Conservation (phyloP, 92 coral and sea anemone species). For the Nematostella vectensis region DNA sequence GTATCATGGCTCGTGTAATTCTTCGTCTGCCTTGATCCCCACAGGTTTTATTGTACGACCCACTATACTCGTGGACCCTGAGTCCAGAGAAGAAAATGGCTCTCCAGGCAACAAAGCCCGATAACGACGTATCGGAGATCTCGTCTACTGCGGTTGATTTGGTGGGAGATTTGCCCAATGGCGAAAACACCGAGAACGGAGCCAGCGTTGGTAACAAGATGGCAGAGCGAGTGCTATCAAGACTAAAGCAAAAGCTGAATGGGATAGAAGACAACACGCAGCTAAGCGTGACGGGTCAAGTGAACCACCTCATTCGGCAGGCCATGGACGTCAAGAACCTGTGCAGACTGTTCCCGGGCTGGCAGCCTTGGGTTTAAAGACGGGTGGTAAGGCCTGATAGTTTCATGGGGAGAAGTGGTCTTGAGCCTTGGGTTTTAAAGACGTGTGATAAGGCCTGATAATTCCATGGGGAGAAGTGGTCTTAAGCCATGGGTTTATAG, state of each 20-base stretch:
- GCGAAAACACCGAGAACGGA: conserved; percentile 15
- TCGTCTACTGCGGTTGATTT: conserved; percentile 42
- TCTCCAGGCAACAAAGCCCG: conserved; percentile 66
- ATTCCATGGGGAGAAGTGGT: too few relatives aligned
- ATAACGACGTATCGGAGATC: conserved; percentile 54
- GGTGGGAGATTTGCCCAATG: conserved; percentile 46
- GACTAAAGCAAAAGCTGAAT: conserved; percentile 84
- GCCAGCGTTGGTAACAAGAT: conserved; percentile 84
- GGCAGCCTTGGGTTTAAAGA: conserved; percentile 98
- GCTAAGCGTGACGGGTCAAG: conserved; percentile 86
- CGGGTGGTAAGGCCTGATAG: too few relatives aligned
- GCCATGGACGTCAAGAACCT: conserved; percentile 88
- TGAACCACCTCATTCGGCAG: conserved; percentile 86
- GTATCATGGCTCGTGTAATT: too few relatives aligned
- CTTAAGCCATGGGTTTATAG: too few relatives aligned
- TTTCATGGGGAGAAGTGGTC: too few relatives aligned
- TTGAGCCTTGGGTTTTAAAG: too few relatives aligned
- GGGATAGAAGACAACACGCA: conserved; percentile 92
- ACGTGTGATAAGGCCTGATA: too few relatives aligned
- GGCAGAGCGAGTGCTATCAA: conserved; percentile 83
- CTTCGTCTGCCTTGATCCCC: background rate
- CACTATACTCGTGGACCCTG: conserved; percentile 90
- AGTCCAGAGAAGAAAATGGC: conserved; percentile 83
- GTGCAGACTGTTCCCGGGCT: conserved; percentile 76
- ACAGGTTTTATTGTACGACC: conserved; percentile 88